Conservation (phyloP, 2,113 vertebrate genomes). For the Amia ocellicauda region DNA sequence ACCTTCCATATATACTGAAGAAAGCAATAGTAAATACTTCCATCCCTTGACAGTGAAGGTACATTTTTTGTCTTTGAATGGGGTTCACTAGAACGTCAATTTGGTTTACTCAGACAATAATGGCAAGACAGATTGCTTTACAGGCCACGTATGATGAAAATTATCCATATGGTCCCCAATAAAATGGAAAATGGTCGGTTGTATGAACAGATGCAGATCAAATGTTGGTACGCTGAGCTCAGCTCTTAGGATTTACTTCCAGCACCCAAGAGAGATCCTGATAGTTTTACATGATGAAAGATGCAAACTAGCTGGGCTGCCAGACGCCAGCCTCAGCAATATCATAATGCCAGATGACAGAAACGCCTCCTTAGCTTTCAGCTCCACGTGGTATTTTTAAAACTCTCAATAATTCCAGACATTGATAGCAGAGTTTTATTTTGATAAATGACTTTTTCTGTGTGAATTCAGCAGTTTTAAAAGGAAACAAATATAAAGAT, state of each 20-base stretch:
- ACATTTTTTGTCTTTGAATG: too few relatives aligned
- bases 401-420: too few relatives aligned
- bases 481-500: too few relatives aligned
- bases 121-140: background rate
- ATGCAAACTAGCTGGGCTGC: background rate
- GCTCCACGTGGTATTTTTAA: too few relatives aligned
- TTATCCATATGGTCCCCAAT: slow-evolving; percentile 24
- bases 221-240: slow-evolving; percentile 51
- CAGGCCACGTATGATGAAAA: background rate
- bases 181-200: slow-evolving; percentile 28
- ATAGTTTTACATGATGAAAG: background rate
- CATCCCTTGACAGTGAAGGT: too few relatives aligned
- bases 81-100: too few relatives aligned
- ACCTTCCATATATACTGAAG: background rate
- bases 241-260: slow-evolving; percentile 6
- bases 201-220: slow-evolving; percentile 49
- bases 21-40: background rate
- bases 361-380: background rate
- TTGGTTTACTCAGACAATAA: too few relatives aligned
- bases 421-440: too few relatives aligned
- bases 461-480: background rate
- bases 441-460: too few relatives aligned
- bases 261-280: background rate
- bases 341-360: background rate
- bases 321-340: background rate